These are phyloP conservation scores for Ennomos erosarius DNA, from an alignment of 2,888 invertebrate species.

Conservation along the genomic window DNA sequence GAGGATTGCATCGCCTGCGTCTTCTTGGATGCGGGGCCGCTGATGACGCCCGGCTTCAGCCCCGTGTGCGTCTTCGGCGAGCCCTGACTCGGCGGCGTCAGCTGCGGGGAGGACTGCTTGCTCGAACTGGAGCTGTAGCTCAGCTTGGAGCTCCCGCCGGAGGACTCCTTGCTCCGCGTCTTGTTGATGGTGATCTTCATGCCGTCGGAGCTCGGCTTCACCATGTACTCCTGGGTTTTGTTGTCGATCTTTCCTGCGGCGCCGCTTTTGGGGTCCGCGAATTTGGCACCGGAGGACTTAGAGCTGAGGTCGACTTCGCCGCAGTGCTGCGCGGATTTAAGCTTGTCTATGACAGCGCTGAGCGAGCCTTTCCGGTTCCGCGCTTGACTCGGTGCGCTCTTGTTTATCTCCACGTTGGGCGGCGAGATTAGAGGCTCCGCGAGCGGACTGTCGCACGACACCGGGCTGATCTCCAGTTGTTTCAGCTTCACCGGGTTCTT, in stretches of 20 bases:
- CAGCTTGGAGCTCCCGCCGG: conserved; percentile 75
- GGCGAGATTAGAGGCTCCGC: conserved; percentile 78
- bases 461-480: conserved; percentile 86
- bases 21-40: conserved; percentile 94
- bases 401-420: conserved; percentile 85
- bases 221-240: conserved; percentile 94
- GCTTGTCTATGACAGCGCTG: conserved; percentile 94
- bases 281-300: conserved; percentile 73
- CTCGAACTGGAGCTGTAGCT: conserved; percentile 77
- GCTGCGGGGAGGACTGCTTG: conserved; percentile 77
- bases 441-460: conserved; percentile 79
- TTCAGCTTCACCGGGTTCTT: conserved; percentile 89
- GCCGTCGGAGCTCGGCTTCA: conserved; percentile 94
- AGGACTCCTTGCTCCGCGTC: conserved; percentile 90
- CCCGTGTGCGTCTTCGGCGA: conserved; percentile 93
- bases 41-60: conserved; percentile 93
- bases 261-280: conserved; percentile 80
- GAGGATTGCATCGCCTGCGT: conserved; percentile 87
- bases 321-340: conserved; percentile 91
- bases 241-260: conserved; percentile 65
- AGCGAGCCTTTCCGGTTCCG: conserved; percentile 90
- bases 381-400: conserved; percentile 86
- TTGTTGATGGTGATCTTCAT: conserved; percentile 97
- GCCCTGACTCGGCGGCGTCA: conserved; percentile 85
- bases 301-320: conserved; percentile 80